phyloP scores from a whole-genome alignment of 2,888 invertebrate genomes.

The Synergus japonicus region DNA sequence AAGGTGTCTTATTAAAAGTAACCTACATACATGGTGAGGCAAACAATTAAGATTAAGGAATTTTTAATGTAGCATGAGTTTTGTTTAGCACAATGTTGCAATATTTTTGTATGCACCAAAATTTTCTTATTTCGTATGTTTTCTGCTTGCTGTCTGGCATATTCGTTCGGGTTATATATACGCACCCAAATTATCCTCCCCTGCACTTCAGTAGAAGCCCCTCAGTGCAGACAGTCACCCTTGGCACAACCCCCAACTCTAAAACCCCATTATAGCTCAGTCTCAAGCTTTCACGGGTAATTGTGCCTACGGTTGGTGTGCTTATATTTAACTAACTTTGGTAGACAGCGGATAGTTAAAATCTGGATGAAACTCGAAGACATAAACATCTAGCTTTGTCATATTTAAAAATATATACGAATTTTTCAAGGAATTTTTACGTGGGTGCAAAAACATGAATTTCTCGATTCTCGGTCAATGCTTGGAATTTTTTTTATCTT shows the following conservation, averaged over 20 bases:
- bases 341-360: no score
- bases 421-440: no score
- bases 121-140: neutral
- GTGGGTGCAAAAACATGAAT: no score
- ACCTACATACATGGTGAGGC: neutral
- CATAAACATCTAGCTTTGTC: no score
- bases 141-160: slow-evolving; percentile 4
- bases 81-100: neutral
- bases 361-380: no score
- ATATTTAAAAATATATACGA: no score
- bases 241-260: neutral
- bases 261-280: neutral
- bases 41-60: neutral
- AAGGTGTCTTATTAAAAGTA: neutral
- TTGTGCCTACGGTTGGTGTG: neutral
- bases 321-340: no score
- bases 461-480: no score
- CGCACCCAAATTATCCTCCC: neutral
- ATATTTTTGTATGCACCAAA: neutral
- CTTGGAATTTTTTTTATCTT: no score
- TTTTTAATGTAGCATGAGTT: neutral
- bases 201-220: neutral
- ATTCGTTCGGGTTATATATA: neutral
- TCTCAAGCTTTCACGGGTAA: neutral
- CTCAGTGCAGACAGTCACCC: neutral